A percentile compares a stretch with the other conserved stretches of the same genome.
Conservation (phyloP, 2,888 invertebrate genomes). For the Barypeithes pellucidus region DNA sequence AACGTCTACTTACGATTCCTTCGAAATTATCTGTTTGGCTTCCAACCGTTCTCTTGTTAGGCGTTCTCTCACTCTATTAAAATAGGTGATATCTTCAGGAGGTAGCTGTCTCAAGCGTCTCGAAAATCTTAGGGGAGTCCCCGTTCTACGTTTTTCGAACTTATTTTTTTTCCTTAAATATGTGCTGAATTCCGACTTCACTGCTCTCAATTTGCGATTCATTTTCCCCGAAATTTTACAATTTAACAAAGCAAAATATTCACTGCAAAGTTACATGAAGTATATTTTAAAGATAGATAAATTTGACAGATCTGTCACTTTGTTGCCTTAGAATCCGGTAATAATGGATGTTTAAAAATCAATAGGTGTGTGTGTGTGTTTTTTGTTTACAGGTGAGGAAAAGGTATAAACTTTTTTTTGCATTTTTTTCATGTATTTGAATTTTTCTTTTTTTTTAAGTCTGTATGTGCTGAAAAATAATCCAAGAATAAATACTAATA, state of each 20-base stretch:
- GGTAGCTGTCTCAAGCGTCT: conserved; percentile 44
- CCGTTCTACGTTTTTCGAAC: not conserved
- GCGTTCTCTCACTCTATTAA: not conserved
- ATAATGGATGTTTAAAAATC: not conserved
- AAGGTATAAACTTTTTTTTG: no score
- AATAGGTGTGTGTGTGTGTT: no score
- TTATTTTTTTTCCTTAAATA: conserved; percentile 27
- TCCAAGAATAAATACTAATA: no score
- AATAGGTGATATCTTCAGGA: conserved; percentile 31
- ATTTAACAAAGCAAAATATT: not conserved
- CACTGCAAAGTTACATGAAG: not conserved
- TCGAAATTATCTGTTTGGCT: conserved; percentile 26
- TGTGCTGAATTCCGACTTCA: conserved; percentile 37
- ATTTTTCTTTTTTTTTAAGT: no score
- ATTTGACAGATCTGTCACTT: conserved; percentile 22
- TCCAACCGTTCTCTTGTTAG: conserved; percentile 10
- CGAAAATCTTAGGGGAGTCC: conserved; percentile 40
- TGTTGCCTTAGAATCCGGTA: conserved; percentile 16
- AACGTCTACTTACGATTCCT: conserved; percentile 36
- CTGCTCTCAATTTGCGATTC: conserved; percentile 20
- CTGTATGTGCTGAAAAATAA: no score
- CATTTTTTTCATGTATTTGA: no score
- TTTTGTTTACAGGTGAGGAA: no score
- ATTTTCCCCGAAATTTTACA: conserved; percentile 12
- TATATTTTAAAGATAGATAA: conserved; percentile 2